A percentile compares a stretch with the other conserved stretches of the same genome.
Conservation (phyloP, 2,113 vertebrate genomes). For the Meles meles region DNA sequence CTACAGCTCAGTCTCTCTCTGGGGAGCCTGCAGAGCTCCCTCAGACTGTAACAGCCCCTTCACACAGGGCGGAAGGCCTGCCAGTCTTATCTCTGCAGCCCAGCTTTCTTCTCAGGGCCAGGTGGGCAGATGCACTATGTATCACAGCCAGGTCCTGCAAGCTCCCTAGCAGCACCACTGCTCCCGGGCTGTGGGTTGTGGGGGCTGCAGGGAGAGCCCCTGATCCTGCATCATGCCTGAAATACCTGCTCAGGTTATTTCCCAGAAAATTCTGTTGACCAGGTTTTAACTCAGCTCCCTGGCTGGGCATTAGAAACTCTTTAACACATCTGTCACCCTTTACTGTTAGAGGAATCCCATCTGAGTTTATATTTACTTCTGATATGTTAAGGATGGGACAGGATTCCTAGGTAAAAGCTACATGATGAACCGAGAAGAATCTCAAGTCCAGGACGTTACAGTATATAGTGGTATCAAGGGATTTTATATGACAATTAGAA, state of each 20-base stretch:
- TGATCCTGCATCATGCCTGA: background rate
- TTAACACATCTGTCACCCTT: background rate
- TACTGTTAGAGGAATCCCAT: background rate
- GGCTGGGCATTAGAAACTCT: background rate
- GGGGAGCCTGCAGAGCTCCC: constrained; percentile 42
- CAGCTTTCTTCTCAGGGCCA: constrained; percentile 50
- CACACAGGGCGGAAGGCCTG: background rate
- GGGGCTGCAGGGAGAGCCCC: background rate
- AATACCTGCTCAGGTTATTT: background rate
- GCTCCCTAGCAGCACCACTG: background rate
- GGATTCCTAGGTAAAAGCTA: background rate
- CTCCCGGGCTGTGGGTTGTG: background rate
- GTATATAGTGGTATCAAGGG: background rate
- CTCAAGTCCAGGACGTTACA: constrained; percentile 1
- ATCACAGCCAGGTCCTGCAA: background rate
- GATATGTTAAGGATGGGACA: background rate
- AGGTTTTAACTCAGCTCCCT: constrained; percentile 23
- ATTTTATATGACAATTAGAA: background rate
- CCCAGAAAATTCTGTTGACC: background rate
- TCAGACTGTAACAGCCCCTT: background rate
- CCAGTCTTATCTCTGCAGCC: constrained; percentile 22
- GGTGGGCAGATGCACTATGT: constrained; percentile 8
- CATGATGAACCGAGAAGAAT: background rate
- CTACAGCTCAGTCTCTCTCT: constrained; percentile 29
- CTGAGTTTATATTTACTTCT: background rate